A percentile compares a stretch with the other conserved stretches of the same genome.
These are phyloP conservation scores for Epinephelus malabaricus DNA, from an alignment of 2,797 vertebrate species.

Conservation along the genomic window DNA sequence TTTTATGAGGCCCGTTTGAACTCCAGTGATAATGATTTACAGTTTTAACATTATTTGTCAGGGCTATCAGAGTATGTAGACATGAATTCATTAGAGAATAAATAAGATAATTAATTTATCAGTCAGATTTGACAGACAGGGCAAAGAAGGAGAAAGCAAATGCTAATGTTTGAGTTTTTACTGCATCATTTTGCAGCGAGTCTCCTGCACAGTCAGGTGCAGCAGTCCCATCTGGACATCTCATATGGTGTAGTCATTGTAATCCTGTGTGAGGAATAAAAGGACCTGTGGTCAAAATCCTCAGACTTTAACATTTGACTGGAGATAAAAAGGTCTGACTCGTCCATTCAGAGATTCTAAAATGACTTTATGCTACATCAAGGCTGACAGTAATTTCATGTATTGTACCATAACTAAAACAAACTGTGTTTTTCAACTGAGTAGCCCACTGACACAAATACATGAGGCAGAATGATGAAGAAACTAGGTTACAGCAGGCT, in stretches of 20 bases:
- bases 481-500: conserved; percentile 39
- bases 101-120: neutral
- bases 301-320: conserved; percentile 46
- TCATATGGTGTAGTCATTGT: conserved; percentile 28
- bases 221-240: conserved; percentile 12
- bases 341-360: conserved; percentile 4
- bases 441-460: conserved; percentile 60
- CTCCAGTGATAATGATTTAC: neutral
- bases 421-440: conserved; percentile 38
- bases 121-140: neutral
- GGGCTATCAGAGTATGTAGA: neutral
- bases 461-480: conserved; percentile 38
- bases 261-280: conserved; percentile 28
- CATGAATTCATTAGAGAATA: too few species aligned
- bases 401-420: conserved; percentile 17
- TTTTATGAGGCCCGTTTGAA: neutral
- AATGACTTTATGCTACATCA: neutral
- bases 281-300: conserved; percentile 14
- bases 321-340: conserved; percentile 27
- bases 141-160: neutral
- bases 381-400: conserved; percentile 4
- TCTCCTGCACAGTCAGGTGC: conserved; percentile 2
- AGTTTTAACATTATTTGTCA: neutral
- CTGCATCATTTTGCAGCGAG: neutral
- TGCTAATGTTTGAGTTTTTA: neutral